Evolutionary conservation across 2,888 invertebrate genomes (phyloP).

Genomic region (Spisula solida): DNA sequence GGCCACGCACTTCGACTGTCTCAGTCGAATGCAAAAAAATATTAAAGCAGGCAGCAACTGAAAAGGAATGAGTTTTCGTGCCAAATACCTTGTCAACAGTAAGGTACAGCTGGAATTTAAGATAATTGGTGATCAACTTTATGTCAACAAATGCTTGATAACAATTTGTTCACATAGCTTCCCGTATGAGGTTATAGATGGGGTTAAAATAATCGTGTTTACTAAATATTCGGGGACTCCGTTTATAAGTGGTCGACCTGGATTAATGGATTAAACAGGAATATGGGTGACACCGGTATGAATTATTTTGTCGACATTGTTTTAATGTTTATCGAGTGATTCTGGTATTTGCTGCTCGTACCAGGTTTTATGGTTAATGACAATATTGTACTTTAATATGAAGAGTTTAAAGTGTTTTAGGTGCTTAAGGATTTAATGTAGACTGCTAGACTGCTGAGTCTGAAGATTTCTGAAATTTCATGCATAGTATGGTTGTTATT

Average conservation of each 20-base stretch:
- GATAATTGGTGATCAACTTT: constrained; percentile 32
- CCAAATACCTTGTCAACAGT: constrained; percentile 24
- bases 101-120: constrained; percentile 24
- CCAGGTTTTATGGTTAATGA: too few species aligned
- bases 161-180: constrained; percentile 7
- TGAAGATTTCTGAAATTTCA: too few species aligned
- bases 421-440: too few species aligned
- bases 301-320: background rate
- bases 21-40: too few species aligned
- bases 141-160: constrained; percentile 33
- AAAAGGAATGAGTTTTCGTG: too few species aligned
- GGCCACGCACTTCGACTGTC: too few species aligned
- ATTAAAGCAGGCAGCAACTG: too few species aligned
- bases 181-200: background rate
- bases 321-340: background rate
- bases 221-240: background rate
- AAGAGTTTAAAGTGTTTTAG: too few species aligned
- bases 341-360: too few species aligned
- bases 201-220: background rate
- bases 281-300: background rate
- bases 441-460: too few species aligned
- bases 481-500: too few species aligned
- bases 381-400: too few species aligned
- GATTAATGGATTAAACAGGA: constrained; percentile 6
- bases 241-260: background rate